Percentiles rank a stretch among this genome's conserved stretches.
Conservation (phyloP, 2,888 invertebrate species). For the Orthosia gracilis region DNA sequence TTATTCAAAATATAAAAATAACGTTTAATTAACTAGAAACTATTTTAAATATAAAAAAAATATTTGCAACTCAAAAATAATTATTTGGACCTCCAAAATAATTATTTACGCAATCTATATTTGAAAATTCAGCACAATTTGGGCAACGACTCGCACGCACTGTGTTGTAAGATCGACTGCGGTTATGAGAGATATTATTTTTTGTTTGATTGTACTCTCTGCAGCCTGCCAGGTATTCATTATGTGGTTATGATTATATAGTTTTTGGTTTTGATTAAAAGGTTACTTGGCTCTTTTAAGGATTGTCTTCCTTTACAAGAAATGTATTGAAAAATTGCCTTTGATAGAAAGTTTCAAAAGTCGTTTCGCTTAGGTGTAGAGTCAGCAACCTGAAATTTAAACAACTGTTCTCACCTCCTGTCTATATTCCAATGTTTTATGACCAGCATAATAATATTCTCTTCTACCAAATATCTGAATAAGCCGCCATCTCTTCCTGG, state of each 20-base stretch:
- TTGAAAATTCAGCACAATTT: constrained; percentile 8
- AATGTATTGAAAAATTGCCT: too few species aligned
- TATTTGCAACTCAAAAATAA: neutral
- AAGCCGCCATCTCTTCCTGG: too few species aligned
- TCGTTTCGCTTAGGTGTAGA: too few species aligned
- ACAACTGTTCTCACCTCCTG: too few species aligned
- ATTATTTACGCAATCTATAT: constrained; percentile 16
- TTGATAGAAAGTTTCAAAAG: too few species aligned
- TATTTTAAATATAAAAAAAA: neutral
- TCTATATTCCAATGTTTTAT: too few species aligned
- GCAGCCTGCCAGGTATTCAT: neutral
- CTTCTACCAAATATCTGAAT: too few species aligned
- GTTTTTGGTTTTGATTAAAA: neutral
- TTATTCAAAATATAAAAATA: neutral
- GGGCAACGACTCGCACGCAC: constrained; percentile 42
- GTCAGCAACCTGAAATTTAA: too few species aligned
- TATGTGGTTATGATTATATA: neutral
- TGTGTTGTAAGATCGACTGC: constrained; percentile 33
- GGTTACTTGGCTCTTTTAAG: neutral
- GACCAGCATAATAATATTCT: too few species aligned
- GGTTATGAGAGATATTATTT: constrained; percentile 4
- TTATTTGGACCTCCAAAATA: too few species aligned
- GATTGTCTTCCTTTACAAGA: neutral
- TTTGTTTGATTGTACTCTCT: constrained; percentile 33
- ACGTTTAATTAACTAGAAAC: neutral